Evolutionary conservation across 1,140 invertebrate species (phyloP), one percentile per base, ranked within the genome.

Genomic region (Pachypeltis micranthus): DNA sequence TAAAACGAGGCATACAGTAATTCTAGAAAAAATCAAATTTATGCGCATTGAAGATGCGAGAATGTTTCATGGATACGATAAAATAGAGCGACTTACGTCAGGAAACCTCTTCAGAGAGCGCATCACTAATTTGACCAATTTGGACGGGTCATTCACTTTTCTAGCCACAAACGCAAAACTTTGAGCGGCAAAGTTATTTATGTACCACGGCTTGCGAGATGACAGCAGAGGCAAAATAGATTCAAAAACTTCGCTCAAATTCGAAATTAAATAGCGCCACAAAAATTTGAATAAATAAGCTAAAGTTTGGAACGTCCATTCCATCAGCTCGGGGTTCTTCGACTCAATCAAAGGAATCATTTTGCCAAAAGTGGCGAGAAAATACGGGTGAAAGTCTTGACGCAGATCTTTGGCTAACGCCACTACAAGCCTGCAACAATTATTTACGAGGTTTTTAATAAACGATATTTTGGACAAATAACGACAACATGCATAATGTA

Each of bases 121-220:
- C 2, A 95, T 75, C 4, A 94, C 73, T 24, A 87, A 76, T 55
- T 80, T 74, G 25, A 94, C 76, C 72, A 95, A 87, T 21, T 81
- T 80, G 7, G 84, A 78, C 67, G 86, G 88, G 67, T 94, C 86
- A 67, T 81, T 84, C 34, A 92, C 84, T 81, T 95, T 94, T 65
- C 92, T 77, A 4, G 91, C 87, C 1, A 96, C 84, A 78, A 92
- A 95, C 14, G 91, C 85, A 79, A 96, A 95, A 77, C 90, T 90
- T 76, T 96, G 91, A 1, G 90, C 88, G n/a, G 91, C 91, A 81
- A 96, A 96, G 72, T 86, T 86, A 66, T 86, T 85, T n/a, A 96
- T 84, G 71, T 93, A 91, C 59, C 82, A 78, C 60, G 87, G 88
- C 62, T 82, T 78, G 2, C 77, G 75, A 54, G 85, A 82, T 65